phyloP scores from a whole-genome alignment of 2,113 vertebrate species.

The Passer domesticus region DNA sequence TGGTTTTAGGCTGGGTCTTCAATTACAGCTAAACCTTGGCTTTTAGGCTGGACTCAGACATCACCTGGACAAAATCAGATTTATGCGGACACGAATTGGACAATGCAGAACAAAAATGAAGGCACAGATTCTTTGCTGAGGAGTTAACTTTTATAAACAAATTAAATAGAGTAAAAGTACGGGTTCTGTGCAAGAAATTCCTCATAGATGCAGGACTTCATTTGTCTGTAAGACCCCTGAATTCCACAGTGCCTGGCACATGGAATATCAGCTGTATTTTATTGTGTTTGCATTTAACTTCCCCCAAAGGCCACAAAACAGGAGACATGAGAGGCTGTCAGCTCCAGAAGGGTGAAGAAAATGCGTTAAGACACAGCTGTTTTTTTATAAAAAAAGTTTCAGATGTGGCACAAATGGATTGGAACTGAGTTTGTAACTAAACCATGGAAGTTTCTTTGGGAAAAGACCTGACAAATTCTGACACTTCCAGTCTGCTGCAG shows the following conservation, averaged over 20 bases:
- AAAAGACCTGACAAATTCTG: neutral
- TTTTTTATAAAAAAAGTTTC: neutral
- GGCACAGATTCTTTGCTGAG: neutral
- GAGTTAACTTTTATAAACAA: neutral
- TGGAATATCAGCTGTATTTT: neutral
- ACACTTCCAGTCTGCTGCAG: neutral
- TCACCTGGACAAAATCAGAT: neutral
- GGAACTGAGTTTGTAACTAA: neutral
- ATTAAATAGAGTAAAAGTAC: neutral
- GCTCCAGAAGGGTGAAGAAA: neutral
- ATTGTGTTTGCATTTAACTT: neutral
- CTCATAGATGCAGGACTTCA: neutral
- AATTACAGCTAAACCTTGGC: neutral
- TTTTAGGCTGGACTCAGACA: neutral
- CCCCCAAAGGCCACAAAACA: neutral
- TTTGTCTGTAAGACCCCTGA: neutral
- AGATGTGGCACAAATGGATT: neutral
- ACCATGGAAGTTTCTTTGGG: neutral
- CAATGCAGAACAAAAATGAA: neutral
- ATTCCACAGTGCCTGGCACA: neutral
- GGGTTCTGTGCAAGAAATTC: neutral
- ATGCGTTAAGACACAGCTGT: accelerated
- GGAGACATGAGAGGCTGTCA: neutral
- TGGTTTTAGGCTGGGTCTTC: neutral
- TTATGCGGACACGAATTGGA: neutral